Conservation (phyloP, 2,888 invertebrate genomes). For the Rhaphigaster nebulosa region DNA sequence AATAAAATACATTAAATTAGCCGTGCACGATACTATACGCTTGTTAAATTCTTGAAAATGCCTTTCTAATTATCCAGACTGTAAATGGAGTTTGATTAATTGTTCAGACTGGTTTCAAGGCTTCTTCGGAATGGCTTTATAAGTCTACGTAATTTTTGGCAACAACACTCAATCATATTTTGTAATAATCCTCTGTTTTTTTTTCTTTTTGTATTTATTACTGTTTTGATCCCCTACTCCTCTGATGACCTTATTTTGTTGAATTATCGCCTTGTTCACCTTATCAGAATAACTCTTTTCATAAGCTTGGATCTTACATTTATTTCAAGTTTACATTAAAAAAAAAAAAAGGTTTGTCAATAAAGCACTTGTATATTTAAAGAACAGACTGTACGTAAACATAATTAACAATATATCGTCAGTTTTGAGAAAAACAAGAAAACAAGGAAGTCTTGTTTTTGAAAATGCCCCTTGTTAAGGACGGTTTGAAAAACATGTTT, state of each 20-base stretch:
- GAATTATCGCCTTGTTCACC: neutral
- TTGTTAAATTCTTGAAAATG: neutral
- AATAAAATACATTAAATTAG: neutral
- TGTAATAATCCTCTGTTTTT: neutral
- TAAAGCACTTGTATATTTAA: neutral
- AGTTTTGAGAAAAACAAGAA: slow-evolving; percentile 42
- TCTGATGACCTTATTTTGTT: neutral
- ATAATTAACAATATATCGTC: slow-evolving; percentile 24
- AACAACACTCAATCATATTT: slow-evolving; percentile 18
- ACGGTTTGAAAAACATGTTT: slow-evolving; percentile 42
- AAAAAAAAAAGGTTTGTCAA: neutral
- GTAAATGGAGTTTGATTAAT: neutral
- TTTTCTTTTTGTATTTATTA: neutral
- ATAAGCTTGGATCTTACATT: neutral
- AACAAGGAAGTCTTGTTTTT: slow-evolving; percentile 35
- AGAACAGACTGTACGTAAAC: slow-evolving; percentile 33
- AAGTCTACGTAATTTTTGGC: neutral
- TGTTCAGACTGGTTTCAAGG: neutral
- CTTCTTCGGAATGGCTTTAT: neutral
- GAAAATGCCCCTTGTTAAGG: slow-evolving; percentile 20
- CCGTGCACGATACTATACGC: neutral
- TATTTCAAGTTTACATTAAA: neutral
- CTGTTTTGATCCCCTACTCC: neutral
- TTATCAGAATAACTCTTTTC: neutral
- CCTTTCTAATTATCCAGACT: neutral